phyloP scores from a whole-genome alignment of 2,888 invertebrate species.

The Blastobasis adustella region DNA sequence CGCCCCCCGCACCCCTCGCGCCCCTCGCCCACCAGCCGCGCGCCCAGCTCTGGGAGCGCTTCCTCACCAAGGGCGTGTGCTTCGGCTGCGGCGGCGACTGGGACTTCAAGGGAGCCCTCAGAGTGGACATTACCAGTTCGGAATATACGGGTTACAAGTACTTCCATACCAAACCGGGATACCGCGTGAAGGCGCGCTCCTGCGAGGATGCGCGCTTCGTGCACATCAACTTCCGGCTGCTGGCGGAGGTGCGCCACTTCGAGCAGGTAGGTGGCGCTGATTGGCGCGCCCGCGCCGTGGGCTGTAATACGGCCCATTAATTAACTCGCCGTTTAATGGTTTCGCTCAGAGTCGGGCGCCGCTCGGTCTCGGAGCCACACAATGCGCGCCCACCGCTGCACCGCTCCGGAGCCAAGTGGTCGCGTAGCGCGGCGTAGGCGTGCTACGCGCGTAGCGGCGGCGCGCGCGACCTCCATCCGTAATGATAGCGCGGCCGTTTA shows the following conservation, averaged over 20 bases:
- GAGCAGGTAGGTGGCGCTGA: conserved; percentile 75
- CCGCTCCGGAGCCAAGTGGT: background rate
- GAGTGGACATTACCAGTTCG: conserved; percentile 60
- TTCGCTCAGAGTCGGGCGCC: background rate
- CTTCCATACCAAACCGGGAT: conserved; percentile 53
- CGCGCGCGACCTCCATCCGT: background rate
- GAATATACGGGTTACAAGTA: conserved; percentile 70
- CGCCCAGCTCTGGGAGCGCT: conserved; percentile 39
- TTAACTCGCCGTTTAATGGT: background rate
- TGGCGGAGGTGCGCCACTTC: conserved; percentile 77
- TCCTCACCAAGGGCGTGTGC: conserved; percentile 56
- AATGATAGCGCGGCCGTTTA: too few relatives aligned
- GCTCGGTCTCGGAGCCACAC: too few relatives aligned
- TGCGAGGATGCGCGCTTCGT: conserved; percentile 79
- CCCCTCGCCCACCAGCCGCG: conserved; percentile 12
- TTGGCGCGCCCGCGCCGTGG: background rate
- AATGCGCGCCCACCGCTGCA: background rate
- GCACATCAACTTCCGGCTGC: conserved; percentile 77
- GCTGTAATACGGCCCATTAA: background rate
- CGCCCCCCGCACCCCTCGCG: background rate
- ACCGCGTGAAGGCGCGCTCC: conserved; percentile 52
- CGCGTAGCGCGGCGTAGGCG: background rate
- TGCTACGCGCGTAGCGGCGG: background rate
- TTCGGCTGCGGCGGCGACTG: conserved; percentile 66
- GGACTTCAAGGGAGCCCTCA: conserved; percentile 55